Conservation (phyloP, 2,797 vertebrate species). For the Bradypodion ventrale region DNA sequence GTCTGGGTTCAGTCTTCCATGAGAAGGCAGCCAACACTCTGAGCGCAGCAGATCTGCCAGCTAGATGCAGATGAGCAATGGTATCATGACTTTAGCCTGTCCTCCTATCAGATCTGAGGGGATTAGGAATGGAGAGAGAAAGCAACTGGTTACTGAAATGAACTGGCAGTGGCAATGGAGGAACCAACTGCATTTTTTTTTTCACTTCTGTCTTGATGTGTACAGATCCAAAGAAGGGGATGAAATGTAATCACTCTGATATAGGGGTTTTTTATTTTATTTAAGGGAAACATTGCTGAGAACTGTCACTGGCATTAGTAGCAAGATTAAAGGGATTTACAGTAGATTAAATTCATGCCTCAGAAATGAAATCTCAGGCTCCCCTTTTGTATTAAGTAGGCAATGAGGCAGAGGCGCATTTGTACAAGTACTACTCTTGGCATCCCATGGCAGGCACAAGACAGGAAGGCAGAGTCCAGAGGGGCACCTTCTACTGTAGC, state of each 20-base stretch:
- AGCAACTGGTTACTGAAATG: conserved; percentile 38
- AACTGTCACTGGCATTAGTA: conserved; percentile 4
- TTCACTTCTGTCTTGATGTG: not conserved
- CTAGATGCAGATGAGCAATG: conserved; percentile 31
- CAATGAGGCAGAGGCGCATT: conserved; percentile 24
- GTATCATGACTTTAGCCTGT: conserved; percentile 57
- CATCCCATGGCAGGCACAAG: rapidly evolving
- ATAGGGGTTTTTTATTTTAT: not conserved
- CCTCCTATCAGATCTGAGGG: conserved; percentile 52
- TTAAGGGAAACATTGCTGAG: not conserved
- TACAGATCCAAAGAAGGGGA: not conserved
- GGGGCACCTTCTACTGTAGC: not conserved
- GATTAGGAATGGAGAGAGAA: conserved; percentile 53
- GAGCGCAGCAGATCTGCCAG: conserved; percentile 55
- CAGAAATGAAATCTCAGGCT: conserved; percentile 51
- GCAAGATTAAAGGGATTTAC: conserved; percentile 55
- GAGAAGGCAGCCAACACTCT: conserved; percentile 56
- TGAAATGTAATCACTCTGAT: not conserved
- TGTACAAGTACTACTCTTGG: not conserved
- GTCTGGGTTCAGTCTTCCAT: conserved; percentile 55
- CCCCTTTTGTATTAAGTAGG: conserved; percentile 17
- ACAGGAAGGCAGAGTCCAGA: not conserved
- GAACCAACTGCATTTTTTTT: not conserved
- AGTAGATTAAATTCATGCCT: conserved; percentile 18
- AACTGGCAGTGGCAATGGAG: not conserved